Conservation (phyloP, 2,113 vertebrate species). For the Paratilapia polleni region DNA sequence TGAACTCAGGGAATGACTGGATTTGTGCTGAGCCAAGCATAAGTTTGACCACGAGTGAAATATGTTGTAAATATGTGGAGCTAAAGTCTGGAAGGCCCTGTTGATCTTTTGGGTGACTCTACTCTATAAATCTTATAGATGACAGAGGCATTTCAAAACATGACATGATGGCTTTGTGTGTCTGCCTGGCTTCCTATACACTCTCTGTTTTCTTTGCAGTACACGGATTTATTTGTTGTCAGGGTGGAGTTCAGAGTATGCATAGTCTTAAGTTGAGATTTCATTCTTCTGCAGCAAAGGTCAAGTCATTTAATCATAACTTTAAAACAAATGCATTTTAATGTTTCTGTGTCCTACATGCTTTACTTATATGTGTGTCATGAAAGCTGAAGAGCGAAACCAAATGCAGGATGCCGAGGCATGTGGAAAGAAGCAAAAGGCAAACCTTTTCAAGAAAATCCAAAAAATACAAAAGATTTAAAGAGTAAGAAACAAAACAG, state of each 20-base stretch:
- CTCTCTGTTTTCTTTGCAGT: neutral
- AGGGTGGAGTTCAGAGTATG: neutral
- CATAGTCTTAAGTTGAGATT: neutral
- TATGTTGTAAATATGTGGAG: neutral
- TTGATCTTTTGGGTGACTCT: neutral
- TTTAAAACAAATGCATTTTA: neutral
- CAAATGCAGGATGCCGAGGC: too few relatives aligned
- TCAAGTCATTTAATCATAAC: neutral
- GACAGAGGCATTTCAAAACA: neutral
- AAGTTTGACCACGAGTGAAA: neutral
- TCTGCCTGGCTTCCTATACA: neutral
- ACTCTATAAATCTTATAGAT: neutral
- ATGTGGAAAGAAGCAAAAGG: too few relatives aligned
- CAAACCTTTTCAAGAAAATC: neutral
- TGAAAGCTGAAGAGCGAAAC: too few relatives aligned
- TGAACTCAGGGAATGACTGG: slow-evolving; percentile 3
- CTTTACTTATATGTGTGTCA: too few relatives aligned
- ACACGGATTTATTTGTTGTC: neutral
- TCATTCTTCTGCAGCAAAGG: neutral
- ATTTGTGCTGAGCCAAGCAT: slow-evolving; percentile 18
- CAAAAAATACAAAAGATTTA: neutral
- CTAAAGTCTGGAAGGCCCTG: neutral
- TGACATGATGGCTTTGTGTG: neutral
- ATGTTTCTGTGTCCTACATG: neutral
- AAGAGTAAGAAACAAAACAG: neutral